Evolutionary conservation across 2,113 vertebrate species (phyloP).

Genomic region (Zeus faber): DNA sequence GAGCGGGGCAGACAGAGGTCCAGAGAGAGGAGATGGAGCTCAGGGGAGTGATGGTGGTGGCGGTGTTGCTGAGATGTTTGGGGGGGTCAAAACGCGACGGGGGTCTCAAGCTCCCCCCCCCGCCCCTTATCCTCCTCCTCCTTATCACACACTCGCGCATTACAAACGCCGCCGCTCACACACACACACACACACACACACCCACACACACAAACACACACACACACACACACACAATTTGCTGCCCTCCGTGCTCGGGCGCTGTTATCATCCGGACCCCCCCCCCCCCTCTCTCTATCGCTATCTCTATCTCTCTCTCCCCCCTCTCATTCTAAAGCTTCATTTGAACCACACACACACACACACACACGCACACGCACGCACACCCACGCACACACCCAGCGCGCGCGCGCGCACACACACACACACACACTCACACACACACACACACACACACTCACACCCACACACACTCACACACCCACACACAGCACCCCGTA

Average conservation of each 20-base stretch:
- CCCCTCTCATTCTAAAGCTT: not conserved
- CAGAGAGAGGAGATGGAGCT: conserved; percentile 33
- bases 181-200: too few relatives aligned
- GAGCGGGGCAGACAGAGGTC: conserved; percentile 23
- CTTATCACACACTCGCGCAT: conserved; percentile 59
- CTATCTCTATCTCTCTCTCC: not conserved
- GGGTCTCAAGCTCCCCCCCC: conserved; percentile 17
- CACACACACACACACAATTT: conserved; percentile 9
- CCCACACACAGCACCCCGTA: not conserved
- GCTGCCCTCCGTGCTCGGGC: conserved; percentile 4
- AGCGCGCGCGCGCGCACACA: too few relatives aligned
- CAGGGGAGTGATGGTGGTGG: conserved; percentile 59
- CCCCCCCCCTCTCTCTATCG: not conserved
- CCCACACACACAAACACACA: conserved; percentile 14
- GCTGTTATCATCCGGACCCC: conserved; percentile 28
- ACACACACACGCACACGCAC: not conserved
- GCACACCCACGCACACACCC: not conserved
- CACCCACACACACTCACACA: not conserved
- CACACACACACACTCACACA: not conserved
- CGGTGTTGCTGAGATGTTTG: conserved; percentile 67
- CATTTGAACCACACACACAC: not conserved
- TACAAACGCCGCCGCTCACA: conserved; percentile 49
- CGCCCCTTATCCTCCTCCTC: conserved; percentile 45
- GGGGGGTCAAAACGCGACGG: conserved; percentile 5
- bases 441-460: not conserved